These are phyloP conservation scores for Macrosiphum euphorbiae DNA, from an alignment of 2,888 invertebrate species.

Conservation along the genomic window DNA sequence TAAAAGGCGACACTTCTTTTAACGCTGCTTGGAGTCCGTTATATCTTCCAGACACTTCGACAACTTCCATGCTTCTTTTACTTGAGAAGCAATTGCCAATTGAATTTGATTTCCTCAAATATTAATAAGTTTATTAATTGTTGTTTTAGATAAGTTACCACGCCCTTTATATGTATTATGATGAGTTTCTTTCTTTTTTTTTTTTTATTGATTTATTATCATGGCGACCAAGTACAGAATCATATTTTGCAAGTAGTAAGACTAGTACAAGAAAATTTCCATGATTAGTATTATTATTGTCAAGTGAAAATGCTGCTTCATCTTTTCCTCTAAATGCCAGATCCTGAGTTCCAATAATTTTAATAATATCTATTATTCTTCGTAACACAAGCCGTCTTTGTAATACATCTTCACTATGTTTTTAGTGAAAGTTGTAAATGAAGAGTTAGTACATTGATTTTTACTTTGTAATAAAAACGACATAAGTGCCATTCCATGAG, in stretches of 20 bases:
- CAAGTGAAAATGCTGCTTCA: neutral
- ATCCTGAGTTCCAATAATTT: neutral
- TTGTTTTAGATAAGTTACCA: conserved; percentile 4
- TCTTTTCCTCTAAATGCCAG: neutral
- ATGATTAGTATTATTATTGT: neutral
- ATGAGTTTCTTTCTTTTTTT: no score
- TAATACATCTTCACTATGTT: neutral
- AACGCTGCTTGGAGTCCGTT: neutral
- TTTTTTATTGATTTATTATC: no score
- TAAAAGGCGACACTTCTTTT: no score
- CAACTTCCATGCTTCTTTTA: neutral
- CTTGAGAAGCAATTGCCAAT: neutral
- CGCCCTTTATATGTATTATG: neutral
- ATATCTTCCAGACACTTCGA: neutral
- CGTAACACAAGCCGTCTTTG: neutral
- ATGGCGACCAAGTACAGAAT: no score
- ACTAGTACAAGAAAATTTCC: conserved; percentile 27
- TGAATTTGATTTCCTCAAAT: neutral
- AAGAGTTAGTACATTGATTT: conserved; percentile 7
- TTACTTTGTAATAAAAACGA: conserved; percentile 1
- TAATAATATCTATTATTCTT: conserved; percentile 7
- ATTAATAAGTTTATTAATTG: neutral
- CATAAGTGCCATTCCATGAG: neutral
- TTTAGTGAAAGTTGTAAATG: neutral
- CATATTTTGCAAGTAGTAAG: neutral